These are phyloP conservation scores for Dinomys branickii DNA, from an alignment of 2,113 vertebrate genomes.

Conservation along the genomic window DNA sequence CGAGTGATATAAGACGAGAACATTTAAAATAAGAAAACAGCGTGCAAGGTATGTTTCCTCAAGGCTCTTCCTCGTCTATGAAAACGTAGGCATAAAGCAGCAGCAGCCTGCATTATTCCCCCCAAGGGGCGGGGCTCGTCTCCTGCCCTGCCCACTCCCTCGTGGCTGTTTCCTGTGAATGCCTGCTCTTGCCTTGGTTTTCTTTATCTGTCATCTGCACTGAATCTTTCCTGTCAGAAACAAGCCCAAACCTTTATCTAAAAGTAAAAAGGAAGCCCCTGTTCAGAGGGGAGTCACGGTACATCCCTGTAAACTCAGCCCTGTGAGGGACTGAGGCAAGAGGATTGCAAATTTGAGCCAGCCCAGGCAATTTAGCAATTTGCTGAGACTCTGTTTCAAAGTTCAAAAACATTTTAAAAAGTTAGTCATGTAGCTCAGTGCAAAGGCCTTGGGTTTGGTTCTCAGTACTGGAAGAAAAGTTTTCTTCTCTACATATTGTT, in stretches of 20 bases:
- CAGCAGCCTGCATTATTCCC: rapidly evolving
- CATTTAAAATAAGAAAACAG: background rate
- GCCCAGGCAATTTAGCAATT: background rate
- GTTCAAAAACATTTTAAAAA: background rate
- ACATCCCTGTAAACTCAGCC: background rate
- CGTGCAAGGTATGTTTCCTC: background rate
- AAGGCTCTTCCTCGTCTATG: background rate
- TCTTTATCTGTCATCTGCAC: background rate
- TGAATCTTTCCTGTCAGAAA: background rate
- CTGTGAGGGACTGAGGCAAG: background rate
- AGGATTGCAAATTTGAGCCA: background rate
- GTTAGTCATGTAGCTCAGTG: background rate
- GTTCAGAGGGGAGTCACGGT: background rate
- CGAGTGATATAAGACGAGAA: background rate
- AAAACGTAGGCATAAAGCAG: background rate
- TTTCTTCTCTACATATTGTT: no score
- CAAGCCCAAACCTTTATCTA: background rate
- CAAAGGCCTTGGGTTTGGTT: background rate
- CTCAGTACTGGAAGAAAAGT: no score
- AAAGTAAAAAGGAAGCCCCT: background rate
- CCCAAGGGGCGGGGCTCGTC: background rate
- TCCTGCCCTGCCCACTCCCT: background rate
- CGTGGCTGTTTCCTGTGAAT: no score
- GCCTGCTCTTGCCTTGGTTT: background rate
- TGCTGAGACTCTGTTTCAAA: background rate